These are phyloP conservation scores for Larimichthys crocea DNA, from an alignment of 2,113 vertebrate genomes.

Conservation along the genomic window DNA sequence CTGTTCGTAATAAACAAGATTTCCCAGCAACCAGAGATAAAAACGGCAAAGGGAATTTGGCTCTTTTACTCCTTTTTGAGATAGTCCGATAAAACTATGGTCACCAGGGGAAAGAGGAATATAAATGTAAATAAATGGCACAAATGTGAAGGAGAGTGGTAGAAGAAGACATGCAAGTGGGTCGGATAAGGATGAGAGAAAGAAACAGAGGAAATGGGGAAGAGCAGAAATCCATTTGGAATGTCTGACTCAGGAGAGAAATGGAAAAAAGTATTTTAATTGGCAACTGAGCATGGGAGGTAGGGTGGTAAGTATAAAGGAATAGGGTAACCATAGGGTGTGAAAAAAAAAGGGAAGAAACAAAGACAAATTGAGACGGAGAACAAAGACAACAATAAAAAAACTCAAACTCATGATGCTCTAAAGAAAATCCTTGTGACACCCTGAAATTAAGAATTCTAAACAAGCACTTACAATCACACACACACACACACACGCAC, in stretches of 20 bases:
- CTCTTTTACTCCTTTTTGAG: conserved; percentile 14
- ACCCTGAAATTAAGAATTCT: conserved; percentile 11
- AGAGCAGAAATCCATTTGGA: conserved; percentile 44
- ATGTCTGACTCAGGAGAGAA: conserved; percentile 64
- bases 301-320: conserved; percentile 13
- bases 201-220: conserved; percentile 49
- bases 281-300: conserved; percentile 46
- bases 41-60: not conserved
- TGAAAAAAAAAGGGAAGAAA: conserved; percentile 3
- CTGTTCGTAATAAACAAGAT: conserved; percentile 20
- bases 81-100: conserved; percentile 17
- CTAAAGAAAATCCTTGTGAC: conserved; percentile 11
- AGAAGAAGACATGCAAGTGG: conserved; percentile 28
- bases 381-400: conserved; percentile 12
- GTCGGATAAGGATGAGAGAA: conserved; percentile 24
- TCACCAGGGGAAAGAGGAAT: not conserved
- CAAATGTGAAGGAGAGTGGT: not conserved
- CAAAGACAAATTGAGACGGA: conserved; percentile 5
- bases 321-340: not conserved
- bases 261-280: conserved; percentile 70
- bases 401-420: not conserved
- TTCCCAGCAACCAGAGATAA: conserved; percentile 24
- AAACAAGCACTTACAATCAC: conserved; percentile 7
- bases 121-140: not conserved
- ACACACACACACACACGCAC: not conserved